These are phyloP conservation scores for Brachyrhaphis roseni DNA, from an alignment of 2,797 vertebrate genomes.

Conservation along the genomic window DNA sequence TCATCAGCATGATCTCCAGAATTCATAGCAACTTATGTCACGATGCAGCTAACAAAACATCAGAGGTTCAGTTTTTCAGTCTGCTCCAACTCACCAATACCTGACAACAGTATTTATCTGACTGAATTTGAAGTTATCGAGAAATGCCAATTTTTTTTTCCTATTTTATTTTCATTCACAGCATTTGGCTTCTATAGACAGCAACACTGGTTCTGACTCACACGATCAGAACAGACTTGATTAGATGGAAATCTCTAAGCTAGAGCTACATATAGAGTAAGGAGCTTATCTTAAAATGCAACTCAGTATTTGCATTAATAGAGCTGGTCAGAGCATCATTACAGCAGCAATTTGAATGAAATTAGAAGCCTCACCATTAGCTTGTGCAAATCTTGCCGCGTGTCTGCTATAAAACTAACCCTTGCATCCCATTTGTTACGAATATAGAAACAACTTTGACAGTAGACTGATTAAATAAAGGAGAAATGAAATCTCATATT, in stretches of 20 bases:
- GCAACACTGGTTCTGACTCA: not conserved
- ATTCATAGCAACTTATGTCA: conserved; percentile 9
- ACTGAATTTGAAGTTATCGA: not conserved
- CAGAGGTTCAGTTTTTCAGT: not conserved
- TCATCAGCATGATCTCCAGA: conserved; percentile 14
- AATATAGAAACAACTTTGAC: not conserved
- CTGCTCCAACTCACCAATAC: not conserved
- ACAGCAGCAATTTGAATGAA: not conserved
- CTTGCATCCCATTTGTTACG: not conserved
- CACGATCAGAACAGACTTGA: not conserved
- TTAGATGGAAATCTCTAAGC: conserved; percentile 1
- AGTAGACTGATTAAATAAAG: not conserved
- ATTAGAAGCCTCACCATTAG: not conserved
- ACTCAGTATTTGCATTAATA: not conserved
- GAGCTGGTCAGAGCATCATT: not conserved
- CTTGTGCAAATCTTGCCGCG: not conserved
- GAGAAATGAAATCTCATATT: not conserved
- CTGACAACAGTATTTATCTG: not conserved
- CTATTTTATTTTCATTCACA: not conserved
- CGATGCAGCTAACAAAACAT: conserved; percentile 32
- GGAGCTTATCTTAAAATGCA: not conserved
- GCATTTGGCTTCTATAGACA: not conserved
- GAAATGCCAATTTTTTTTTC: not conserved
- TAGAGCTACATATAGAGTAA: not conserved
- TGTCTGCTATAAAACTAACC: not conserved